These are phyloP conservation scores for Xylocampa areola DNA, from an alignment of 2,888 invertebrate genomes.

Conservation along the genomic window DNA sequence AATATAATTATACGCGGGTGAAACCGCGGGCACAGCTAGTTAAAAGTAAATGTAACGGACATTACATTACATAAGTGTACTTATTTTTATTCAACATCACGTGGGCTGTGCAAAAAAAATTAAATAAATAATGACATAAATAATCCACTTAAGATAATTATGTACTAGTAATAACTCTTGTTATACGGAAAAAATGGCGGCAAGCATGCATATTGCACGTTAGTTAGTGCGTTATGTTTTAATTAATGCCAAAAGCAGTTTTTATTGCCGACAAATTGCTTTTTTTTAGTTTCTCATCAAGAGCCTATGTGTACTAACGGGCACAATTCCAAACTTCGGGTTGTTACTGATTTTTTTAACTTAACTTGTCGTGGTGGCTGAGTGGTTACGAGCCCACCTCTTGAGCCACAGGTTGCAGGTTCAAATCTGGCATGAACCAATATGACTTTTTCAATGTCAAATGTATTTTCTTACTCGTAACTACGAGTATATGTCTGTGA, in stretches of 20 bases:
- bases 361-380: too few relatives aligned
- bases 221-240: constrained; percentile 12
- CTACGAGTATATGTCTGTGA: too few relatives aligned
- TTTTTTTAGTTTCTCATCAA: constrained; percentile 1
- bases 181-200: constrained; percentile 9
- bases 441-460: too few relatives aligned
- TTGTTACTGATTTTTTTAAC: too few relatives aligned
- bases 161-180: constrained; percentile 2
- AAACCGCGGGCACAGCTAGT: too few relatives aligned
- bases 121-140: constrained; percentile 18
- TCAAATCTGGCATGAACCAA: too few relatives aligned
- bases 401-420: too few relatives aligned
- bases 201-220: constrained; percentile 1
- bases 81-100: constrained; percentile 5
- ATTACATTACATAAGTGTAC: constrained; percentile 23
- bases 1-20: too few relatives aligned
- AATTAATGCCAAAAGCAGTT: constrained; percentile 11
- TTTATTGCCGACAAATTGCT: constrained; percentile 6
- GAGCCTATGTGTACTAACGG: too few relatives aligned
- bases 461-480: too few relatives aligned
- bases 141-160: constrained; percentile 24
- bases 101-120: constrained; percentile 21
- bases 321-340: too few relatives aligned
- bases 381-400: too few relatives aligned
- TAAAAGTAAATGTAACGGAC: constrained; percentile 22